Evolutionary conservation across 2,797 vertebrate species (phyloP), one percentile per base, ranked within the genome.

Genomic region (Vireo griseus): DNA sequence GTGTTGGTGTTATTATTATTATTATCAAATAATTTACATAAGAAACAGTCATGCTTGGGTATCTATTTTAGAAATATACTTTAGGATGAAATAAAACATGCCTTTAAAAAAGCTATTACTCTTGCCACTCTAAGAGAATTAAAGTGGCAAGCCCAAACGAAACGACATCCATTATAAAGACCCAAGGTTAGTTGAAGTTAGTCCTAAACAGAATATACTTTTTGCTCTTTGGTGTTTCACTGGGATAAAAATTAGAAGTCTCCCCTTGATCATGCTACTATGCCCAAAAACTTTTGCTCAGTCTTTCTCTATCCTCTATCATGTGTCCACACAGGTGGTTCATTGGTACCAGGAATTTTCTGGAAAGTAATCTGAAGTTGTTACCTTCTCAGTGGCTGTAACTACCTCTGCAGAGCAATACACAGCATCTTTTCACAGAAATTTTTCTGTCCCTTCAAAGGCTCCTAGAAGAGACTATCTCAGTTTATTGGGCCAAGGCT

Each of bases 401-500:
- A 31, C 24, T 48, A 31, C 16, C 35, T 55, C 22, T 55, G 45
- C 11, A 24, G 9, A 11, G 4, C 62, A 33, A 66, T 35, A 25
- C 3, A 42, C 1, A 28, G 6, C 24, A 9, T 22, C 21, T 21
- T 57, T 66, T 65, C 24, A 42, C 18, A 59, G 2, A 63, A 67
- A 8, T 54, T 50, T 73, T 28, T 51, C n/a, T 65, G 5, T 31
- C 7, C 2, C 4, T 84, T 83, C 13, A 21, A 58, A 82, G 20
- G 5, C 1, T 10, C 1, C 8, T 48, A 42, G 13, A 66, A 75
- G 31, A 84, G 47, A 69, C 16, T 20, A 45, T 45, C 14, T 15
- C 26, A 52, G 4, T 2, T 62, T 28, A 40, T 3, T 7, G 1
- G 1, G 4, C 11, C 59, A 61, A 50, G 24, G 1, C 20, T 42